These are phyloP conservation scores for Mormyrus proboscirostris DNA, from an alignment of 2,797 vertebrate species.

Conservation along the genomic window DNA sequence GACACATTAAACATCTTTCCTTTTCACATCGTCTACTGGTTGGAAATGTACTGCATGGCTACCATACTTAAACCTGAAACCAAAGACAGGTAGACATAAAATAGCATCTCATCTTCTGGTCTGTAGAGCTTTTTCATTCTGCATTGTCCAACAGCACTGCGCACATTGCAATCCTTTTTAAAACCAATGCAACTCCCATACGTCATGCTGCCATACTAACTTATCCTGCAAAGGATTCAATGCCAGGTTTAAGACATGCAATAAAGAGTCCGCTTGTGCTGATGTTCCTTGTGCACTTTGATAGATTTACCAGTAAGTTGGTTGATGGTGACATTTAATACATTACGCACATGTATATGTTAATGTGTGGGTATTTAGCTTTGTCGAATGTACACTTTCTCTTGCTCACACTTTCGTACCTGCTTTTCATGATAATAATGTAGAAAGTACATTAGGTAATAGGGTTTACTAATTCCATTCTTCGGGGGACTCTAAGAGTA, in stretches of 20 bases:
- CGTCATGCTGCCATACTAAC: not conserved
- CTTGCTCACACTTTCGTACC: not conserved
- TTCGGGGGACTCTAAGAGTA: not conserved
- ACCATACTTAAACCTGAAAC: not conserved
- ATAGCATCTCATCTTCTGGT: not conserved
- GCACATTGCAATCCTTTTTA: not conserved
- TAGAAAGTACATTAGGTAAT: not conserved
- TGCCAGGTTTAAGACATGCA: not conserved
- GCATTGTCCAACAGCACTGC: not conserved
- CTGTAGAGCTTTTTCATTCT: not conserved
- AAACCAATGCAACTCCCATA: not conserved
- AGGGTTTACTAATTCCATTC: not conserved
- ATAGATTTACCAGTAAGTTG: not conserved
- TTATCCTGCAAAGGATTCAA: not conserved
- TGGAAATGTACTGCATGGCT: not conserved
- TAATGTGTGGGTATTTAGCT: not conserved
- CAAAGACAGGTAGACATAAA: not conserved
- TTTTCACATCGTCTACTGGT: not conserved
- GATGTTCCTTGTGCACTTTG: not conserved
- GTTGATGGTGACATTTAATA: not conserved
- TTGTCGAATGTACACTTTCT: not conserved
- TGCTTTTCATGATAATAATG: not conserved
- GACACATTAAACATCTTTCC: not conserved
- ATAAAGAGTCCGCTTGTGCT: not conserved
- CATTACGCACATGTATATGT: not conserved